A percentile compares a stretch with the other conserved stretches of the same genome.
phyloP scores from a whole-genome alignment of 2,888 invertebrate species.

The Caenorhabditis afra region DNA sequence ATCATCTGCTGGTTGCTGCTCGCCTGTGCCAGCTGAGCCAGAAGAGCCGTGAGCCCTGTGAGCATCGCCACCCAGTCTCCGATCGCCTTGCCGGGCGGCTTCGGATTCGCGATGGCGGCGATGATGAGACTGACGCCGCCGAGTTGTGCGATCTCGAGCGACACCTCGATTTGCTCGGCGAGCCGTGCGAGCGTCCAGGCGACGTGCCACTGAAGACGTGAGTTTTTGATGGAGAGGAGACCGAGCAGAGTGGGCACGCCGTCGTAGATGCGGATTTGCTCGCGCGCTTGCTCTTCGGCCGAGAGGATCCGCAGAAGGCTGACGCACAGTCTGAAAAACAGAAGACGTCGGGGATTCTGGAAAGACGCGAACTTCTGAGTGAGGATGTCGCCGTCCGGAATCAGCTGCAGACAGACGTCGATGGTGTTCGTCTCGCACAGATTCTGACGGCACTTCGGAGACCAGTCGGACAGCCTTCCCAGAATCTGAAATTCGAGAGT shows the following conservation, averaged over 20 bases:
- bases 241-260: conserved; percentile 75
- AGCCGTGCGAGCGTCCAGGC: conserved; percentile 82
- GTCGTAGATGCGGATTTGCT: conserved; percentile 72
- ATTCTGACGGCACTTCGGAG: conserved; percentile 56
- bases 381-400: conserved; percentile 68
- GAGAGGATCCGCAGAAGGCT: conserved; percentile 70
- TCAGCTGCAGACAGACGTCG: conserved; percentile 67
- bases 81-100: conserved; percentile 61
- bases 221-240: conserved; percentile 81
- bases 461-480: conserved; percentile 66
- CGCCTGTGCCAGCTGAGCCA: conserved; percentile 69
- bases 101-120: conserved; percentile 66
- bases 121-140: conserved; percentile 82
- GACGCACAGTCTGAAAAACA: conserved; percentile 62
- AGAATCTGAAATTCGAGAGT: conserved; percentile 49
- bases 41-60: conserved; percentile 68
- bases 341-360: not conserved
- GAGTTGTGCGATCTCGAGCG: conserved; percentile 81
- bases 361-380: conserved; percentile 75
- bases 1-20: conserved; percentile 65
- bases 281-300: conserved; percentile 69
- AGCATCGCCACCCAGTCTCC: conserved; percentile 72
- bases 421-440: conserved; percentile 69
- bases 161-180: conserved; percentile 81
- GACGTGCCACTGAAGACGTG: conserved; percentile 82